Evolutionary conservation across 2,888 invertebrate species (phyloP).

Genomic region (Lasioglossum marginatum): DNA sequence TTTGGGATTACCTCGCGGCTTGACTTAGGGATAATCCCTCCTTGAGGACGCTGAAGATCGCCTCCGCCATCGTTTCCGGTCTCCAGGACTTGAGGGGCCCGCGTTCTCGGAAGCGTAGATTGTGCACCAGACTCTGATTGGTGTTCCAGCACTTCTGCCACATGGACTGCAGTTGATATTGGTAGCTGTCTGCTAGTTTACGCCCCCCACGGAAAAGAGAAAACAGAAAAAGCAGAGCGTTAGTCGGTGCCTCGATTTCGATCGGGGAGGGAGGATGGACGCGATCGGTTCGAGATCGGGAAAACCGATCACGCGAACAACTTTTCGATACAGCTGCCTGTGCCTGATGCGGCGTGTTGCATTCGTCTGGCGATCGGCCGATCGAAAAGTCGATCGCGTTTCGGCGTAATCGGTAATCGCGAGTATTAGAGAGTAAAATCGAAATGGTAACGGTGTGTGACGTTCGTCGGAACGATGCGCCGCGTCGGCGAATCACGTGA

Average conservation of each 20-base stretch:
- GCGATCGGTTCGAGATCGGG: background rate
- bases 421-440: background rate
- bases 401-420: slow-evolving; percentile 9
- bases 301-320: background rate
- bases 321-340: background rate
- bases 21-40: slow-evolving; percentile 95
- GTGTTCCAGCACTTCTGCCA: slow-evolving; percentile 99
- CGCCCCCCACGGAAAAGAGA: slow-evolving; percentile 80
- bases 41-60: slow-evolving; percentile 96
- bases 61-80: slow-evolving; percentile 97
- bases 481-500: slow-evolving; percentile 27
- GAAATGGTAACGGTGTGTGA: slow-evolving; percentile 17
- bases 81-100: slow-evolving; percentile 97
- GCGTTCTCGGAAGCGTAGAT: slow-evolving; percentile 95
- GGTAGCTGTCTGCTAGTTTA: slow-evolving; percentile 94
- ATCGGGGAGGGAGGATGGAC: background rate
- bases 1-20: slow-evolving; percentile 87
- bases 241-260: slow-evolving; percentile 50
- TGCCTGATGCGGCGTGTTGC: background rate
- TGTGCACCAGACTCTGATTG: slow-evolving; percentile 95
- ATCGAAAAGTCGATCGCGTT: slow-evolving; percentile 26
- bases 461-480: slow-evolving; percentile 22
- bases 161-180: slow-evolving; percentile 97
- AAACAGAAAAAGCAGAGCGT: slow-evolving; percentile 71
- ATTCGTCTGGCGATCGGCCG: background rate